A percentile compares a stretch with the other conserved stretches of the same genome.
These are phyloP conservation scores for Scaeva pyrastri DNA, from an alignment of 2,888 invertebrate genomes.

Conservation along the genomic window DNA sequence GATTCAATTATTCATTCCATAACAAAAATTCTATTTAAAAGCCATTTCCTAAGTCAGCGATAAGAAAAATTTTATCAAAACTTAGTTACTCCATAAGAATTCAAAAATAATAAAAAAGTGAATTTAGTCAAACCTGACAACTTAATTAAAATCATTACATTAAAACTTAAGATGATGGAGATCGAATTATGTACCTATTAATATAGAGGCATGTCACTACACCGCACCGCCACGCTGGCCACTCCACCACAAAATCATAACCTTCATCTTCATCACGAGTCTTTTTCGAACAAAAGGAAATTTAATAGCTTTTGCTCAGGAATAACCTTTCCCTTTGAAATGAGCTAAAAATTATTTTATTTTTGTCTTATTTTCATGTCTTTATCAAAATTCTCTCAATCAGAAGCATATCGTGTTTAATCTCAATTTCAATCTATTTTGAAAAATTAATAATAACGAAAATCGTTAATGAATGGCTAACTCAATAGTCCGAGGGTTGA, in stretches of 20 bases:
- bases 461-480: neutral
- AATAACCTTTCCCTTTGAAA: neutral
- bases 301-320: conserved; percentile 9
- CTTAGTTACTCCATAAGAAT: too few relatives aligned
- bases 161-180: too few relatives aligned
- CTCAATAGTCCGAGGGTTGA: neutral
- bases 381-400: conserved; percentile 11
- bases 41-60: too few relatives aligned
- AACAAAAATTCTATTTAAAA: too few relatives aligned
- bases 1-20: too few relatives aligned
- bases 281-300: neutral
- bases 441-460: neutral
- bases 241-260: neutral
- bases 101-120: too few relatives aligned
- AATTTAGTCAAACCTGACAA: too few relatives aligned
- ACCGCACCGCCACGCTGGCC: too few relatives aligned
- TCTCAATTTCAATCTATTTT: conserved; percentile 16
- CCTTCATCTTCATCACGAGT: neutral
- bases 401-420: neutral
- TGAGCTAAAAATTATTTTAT: neutral
- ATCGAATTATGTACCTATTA: too few relatives aligned
- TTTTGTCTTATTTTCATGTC: conserved; percentile 16
- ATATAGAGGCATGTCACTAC: neutral
- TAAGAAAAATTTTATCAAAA: too few relatives aligned
- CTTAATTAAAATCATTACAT: too few relatives aligned